These are phyloP conservation scores for Odobenus rosmarus DNA, from an alignment of 2,113 vertebrate genomes.

Conservation along the genomic window DNA sequence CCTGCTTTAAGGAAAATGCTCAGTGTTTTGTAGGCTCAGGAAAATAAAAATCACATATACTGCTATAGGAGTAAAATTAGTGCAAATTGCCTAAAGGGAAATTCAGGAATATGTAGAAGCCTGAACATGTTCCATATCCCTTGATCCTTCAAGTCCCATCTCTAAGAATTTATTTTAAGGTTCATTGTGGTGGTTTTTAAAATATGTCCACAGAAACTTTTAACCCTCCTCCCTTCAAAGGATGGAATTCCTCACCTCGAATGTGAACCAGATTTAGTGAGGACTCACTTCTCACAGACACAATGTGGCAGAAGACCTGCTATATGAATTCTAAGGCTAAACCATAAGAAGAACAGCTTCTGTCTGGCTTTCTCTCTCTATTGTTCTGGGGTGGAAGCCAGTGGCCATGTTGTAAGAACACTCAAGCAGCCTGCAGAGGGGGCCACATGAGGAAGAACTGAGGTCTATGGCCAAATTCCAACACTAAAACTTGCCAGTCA, in stretches of 20 bases:
- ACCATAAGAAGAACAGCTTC: neutral
- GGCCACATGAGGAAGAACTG: accelerated
- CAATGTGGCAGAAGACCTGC: accelerated
- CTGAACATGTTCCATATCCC: neutral
- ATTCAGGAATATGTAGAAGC: neutral
- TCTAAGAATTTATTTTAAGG: constrained; percentile 32
- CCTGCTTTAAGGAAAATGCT: neutral
- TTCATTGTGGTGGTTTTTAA: neutral
- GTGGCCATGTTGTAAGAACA: neutral
- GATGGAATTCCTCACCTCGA: neutral
- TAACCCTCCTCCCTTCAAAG: neutral
- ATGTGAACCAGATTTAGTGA: neutral
- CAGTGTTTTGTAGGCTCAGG: neutral
- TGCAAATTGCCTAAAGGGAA: neutral
- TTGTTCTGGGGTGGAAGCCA: neutral
- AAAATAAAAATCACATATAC: neutral
- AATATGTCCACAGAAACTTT: neutral
- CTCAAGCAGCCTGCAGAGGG: neutral
- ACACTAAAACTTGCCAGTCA: neutral
- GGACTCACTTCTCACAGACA: neutral
- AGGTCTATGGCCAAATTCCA: neutral
- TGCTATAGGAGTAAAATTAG: neutral
- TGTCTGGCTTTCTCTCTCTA: neutral
- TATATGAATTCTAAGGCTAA: neutral
- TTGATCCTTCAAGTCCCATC: neutral